Evolutionary conservation across 2,113 vertebrate genomes (phyloP).

Genomic region (Anguilla japonica): DNA sequence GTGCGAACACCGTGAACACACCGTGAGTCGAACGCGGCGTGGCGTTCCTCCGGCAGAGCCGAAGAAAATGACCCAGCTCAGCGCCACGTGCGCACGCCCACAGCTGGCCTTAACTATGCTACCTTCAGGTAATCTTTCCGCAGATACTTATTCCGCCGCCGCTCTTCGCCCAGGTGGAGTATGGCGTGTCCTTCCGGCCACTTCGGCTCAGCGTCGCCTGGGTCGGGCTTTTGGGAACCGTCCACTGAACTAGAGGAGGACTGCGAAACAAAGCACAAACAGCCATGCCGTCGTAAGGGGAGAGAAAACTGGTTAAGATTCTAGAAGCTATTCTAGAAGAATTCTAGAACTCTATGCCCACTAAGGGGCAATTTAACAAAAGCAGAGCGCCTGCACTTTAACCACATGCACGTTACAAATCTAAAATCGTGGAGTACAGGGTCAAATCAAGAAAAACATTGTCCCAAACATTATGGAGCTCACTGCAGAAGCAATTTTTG

Average conservation of each 20-base stretch:
- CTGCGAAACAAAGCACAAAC: constrained; percentile 48
- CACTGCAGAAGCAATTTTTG: background rate
- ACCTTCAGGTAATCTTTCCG: constrained; percentile 97
- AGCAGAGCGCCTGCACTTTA: no score
- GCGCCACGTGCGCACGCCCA: background rate
- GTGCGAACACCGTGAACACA: no score
- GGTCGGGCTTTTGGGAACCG: constrained; percentile 77
- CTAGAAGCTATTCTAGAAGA: no score
- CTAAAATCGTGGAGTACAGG: no score
- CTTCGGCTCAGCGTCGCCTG: constrained; percentile 72
- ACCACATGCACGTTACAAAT: no score
- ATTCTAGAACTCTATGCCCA: no score
- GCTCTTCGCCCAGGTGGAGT: constrained; percentile 90
- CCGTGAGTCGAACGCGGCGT: no score
- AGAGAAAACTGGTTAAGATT: background rate
- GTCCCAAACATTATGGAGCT: background rate
- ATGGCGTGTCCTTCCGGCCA: constrained; percentile 86
- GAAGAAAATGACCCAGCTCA: background rate
- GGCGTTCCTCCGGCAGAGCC: no score
- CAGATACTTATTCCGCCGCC: constrained; percentile 88
- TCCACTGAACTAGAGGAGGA: constrained; percentile 71
- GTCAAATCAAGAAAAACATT: no score
- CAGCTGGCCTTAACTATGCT: constrained; percentile 2
- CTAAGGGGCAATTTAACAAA: no score
- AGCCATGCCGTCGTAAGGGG: background rate